Evolutionary conservation across 1,140 invertebrate species (phyloP), one percentile per base, ranked within the genome.

Genomic region (Leptopilina boulardi): DNA sequence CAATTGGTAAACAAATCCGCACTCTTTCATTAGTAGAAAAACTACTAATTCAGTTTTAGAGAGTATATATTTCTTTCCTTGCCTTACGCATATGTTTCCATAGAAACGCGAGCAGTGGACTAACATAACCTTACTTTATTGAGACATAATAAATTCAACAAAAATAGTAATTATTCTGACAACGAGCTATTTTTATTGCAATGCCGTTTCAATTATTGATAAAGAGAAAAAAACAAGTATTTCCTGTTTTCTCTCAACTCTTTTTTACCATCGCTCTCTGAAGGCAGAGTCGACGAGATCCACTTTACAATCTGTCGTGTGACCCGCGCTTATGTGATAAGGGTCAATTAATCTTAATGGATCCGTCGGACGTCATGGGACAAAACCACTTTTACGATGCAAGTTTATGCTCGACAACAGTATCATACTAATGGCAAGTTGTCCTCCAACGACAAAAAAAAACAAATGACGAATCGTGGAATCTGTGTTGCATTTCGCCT

Each of bases 301-400:
- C 59, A 66, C 59, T 34, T 59, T 59, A 42, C 38, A 70, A 75
- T 42, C 74, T 70, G 26, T 70, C 70, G 42, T 42, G 18, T 34
- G 42, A 42, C 23, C 75, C 30, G 30, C 75, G 75, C 23, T 18
- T 72, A 71, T 18, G 23, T 30, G 73, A 70, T 42, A 76, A 73
- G 74, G 71, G 72, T 73, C 78, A 79, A 79, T 76, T 79, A 70
- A 79, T 76, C 75, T 66, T 76, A 73, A 79, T 79, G 71, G 78
- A 76, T 71, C 59, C 71, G 54, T 72, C 73, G 41, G 51, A 75
- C 74, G 71, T 78, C 73, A 72, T 19, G 47, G 15, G 59, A 66
- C 23, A 66, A 26, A 51, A 59, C 34, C 56, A 72, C 59, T 66
- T 66, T 86, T 86, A 84, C 83, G 77, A 87, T 66, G 23, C 10